Percentiles rank a stretch among this genome's conserved stretches.
These are phyloP conservation scores for Pollenia griseotomentosa DNA, from an alignment of 2,888 invertebrate genomes.

Conservation along the genomic window DNA sequence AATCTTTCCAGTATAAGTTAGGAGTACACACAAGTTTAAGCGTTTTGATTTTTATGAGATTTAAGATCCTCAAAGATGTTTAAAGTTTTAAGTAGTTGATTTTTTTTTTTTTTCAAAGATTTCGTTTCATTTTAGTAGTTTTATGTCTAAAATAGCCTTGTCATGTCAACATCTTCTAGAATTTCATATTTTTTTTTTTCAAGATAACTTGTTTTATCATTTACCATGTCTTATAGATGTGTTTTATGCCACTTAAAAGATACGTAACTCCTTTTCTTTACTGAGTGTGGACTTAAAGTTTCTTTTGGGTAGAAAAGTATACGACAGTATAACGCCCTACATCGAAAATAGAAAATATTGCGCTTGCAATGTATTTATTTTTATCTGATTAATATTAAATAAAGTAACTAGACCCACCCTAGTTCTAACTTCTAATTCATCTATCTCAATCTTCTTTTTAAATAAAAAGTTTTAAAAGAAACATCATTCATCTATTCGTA, in stretches of 20 bases:
- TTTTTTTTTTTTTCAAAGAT: neutral
- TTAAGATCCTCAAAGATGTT: slow-evolving; percentile 61
- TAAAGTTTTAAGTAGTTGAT: slow-evolving; percentile 6
- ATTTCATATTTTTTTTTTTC: slow-evolving; percentile 72
- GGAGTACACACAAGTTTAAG: neutral
- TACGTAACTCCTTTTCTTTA: slow-evolving; percentile 36
- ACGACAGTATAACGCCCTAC: neutral
- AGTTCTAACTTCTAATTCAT: too few relatives aligned
- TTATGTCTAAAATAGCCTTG: slow-evolving; percentile 71
- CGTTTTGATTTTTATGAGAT: slow-evolving; percentile 48
- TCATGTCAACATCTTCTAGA: slow-evolving; percentile 76
- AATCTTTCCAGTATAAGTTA: slow-evolving; percentile 38
- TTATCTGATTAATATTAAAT: too few relatives aligned
- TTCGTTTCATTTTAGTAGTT: slow-evolving; percentile 30
- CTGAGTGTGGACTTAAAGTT: neutral
- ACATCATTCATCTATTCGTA: neutral
- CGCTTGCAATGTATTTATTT: too few relatives aligned
- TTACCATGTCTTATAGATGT: slow-evolving; percentile 32
- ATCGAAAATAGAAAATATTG: too few relatives aligned
- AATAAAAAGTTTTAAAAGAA: neutral
- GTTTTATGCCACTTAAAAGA: slow-evolving; percentile 11
- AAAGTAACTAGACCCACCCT: too few relatives aligned
- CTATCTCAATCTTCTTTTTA: too few relatives aligned
- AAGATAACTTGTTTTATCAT: slow-evolving; percentile 52
- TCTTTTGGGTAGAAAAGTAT: too few relatives aligned